Evolutionary conservation across 64 coral and sea anemone genomes (phyloP).

Genomic region (Pachyseris speciosa): DNA sequence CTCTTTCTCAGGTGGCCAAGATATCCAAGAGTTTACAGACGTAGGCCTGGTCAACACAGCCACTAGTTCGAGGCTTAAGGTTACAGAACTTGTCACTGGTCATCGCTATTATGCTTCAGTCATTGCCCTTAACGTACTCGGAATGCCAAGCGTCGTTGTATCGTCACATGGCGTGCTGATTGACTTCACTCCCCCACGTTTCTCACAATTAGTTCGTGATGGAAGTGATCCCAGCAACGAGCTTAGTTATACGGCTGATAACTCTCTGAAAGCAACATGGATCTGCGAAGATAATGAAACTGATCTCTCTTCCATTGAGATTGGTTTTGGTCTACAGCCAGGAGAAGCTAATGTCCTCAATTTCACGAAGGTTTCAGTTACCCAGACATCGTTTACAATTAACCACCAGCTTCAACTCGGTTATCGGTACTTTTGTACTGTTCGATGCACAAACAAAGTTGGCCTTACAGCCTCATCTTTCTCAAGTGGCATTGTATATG

Average conservation of each 20-base stretch:
- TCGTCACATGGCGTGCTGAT: slow-evolving; percentile 85
- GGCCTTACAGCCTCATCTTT: slow-evolving; percentile 64
- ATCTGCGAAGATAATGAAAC: slow-evolving; percentile 78
- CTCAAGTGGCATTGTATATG: slow-evolving; percentile 72
- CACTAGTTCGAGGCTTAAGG: slow-evolving; percentile 75
- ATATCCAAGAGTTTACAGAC: slow-evolving; percentile 87
- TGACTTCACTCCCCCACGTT: slow-evolving; percentile 76
- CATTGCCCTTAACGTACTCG: slow-evolving; percentile 77
- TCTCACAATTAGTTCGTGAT: slow-evolving; percentile 64
- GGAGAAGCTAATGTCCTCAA: slow-evolving; percentile 65
- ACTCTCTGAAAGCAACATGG: slow-evolving; percentile 61
- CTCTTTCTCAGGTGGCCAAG: slow-evolving; percentile 49
- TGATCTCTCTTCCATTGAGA: slow-evolving; percentile 38
- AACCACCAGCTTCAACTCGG: slow-evolving; percentile 36
- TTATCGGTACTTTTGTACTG: slow-evolving; percentile 87
- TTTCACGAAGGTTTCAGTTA: slow-evolving; percentile 39
- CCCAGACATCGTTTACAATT: slow-evolving; percentile 64
- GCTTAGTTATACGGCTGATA: slow-evolving; percentile 39
- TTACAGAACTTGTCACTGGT: slow-evolving; percentile 72
- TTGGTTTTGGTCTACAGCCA: slow-evolving; percentile 87
- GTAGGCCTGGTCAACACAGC: slow-evolving; percentile 71
- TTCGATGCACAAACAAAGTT: slow-evolving; percentile 87
- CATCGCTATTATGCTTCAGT: slow-evolving; percentile 83
- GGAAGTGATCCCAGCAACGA: slow-evolving; percentile 39
- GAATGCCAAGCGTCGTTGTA: slow-evolving; percentile 74